Evolutionary conservation across 2,797 vertebrate species (phyloP).

Genomic region (Gallinago nigripennis): DNA sequence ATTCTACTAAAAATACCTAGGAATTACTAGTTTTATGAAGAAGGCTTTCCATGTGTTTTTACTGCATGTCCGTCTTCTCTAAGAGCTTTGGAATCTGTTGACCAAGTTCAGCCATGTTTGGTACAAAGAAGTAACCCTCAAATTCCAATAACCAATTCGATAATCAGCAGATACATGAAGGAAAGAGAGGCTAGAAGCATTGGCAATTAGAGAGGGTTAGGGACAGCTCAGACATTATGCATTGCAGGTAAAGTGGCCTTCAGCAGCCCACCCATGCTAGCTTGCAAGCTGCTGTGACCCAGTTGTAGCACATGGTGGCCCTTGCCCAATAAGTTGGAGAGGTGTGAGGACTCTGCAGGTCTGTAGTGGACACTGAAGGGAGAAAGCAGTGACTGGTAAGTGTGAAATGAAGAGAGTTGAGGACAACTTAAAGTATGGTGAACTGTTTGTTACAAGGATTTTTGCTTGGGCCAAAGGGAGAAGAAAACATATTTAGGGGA

Average conservation of each 20-base stretch:
- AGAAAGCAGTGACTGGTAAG: neutral
- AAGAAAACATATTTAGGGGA: neutral
- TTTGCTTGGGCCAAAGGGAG: neutral
- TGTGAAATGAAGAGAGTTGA: neutral
- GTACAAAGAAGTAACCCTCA: neutral
- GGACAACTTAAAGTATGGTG: neutral
- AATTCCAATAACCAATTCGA: neutral
- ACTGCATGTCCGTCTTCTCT: neutral
- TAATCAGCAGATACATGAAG: neutral
- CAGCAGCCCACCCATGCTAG: neutral
- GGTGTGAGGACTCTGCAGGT: neutral
- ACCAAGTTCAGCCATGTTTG: neutral
- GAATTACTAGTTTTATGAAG: neutral
- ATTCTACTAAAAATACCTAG: neutral
- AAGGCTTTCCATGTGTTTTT: neutral
- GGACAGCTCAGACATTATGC: too few species aligned
- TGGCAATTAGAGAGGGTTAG: neutral
- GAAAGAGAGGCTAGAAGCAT: neutral
- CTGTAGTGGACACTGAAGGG: neutral
- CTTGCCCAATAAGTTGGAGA: neutral
- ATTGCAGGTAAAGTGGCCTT: neutral
- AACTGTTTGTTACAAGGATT: neutral
- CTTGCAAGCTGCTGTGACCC: rapidly evolving
- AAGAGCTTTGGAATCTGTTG: neutral
- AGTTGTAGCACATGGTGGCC: rapidly evolving